Percentiles rank a stretch among this genome's conserved stretches.
These are phyloP conservation scores for Pseudachorutes palmiensis DNA, from an alignment of 1,140 invertebrate species.

Conservation along the genomic window DNA sequence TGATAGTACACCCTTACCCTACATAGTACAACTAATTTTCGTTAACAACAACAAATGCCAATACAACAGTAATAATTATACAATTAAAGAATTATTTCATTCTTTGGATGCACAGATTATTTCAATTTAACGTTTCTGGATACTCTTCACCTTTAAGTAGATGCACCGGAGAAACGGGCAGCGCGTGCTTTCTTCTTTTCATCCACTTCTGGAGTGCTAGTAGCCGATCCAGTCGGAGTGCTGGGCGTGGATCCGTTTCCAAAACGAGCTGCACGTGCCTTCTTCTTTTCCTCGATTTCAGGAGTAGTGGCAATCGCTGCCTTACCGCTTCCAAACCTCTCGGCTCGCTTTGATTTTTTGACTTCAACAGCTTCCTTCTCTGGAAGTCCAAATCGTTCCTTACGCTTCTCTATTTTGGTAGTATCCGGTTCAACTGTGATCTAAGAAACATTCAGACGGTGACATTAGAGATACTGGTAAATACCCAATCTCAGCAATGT, in stretches of 20 bases:
- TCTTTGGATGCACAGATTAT: no score
- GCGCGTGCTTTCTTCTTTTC: constrained; percentile 9
- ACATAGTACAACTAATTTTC: no score
- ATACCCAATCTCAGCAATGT: no score
- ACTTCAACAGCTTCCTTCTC: constrained; percentile 12
- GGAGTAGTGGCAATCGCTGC: constrained; percentile 2
- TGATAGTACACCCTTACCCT: no score
- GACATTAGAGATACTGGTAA: no score
- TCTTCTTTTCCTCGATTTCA: constrained; percentile 23
- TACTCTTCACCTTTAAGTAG: background rate
- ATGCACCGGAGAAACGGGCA: background rate
- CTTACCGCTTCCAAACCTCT: constrained; percentile 9
- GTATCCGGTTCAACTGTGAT: constrained; percentile 5
- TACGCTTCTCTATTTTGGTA: constrained; percentile 17
- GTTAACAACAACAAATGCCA: no score
- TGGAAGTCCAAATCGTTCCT: constrained; percentile 24
- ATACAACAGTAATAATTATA: no score
- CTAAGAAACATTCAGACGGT: no score
- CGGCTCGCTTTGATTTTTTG: constrained; percentile 19
- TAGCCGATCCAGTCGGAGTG: no score
- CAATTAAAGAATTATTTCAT: no score
- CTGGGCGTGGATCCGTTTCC: no score
- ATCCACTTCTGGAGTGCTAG: background rate
- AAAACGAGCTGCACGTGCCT: constrained; percentile 9
- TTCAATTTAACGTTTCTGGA: background rate